Evolutionary conservation across 2,888 invertebrate genomes (phyloP).

Genomic region (Phyllotreta cruciferae): DNA sequence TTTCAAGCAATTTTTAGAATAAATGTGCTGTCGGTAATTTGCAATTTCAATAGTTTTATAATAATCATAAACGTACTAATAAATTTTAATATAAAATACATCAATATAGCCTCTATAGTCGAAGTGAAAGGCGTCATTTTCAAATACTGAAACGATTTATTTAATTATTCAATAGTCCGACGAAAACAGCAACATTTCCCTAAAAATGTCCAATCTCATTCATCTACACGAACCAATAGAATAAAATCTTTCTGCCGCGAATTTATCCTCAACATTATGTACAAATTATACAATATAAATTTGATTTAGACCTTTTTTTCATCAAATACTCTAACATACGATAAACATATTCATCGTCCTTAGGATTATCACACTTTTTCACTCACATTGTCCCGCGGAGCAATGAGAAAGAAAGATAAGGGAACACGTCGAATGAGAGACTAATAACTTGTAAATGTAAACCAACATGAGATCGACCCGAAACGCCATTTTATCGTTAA

Average conservation of each 20-base stretch:
- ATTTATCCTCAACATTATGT: conserved; percentile 51
- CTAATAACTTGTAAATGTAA: conserved; percentile 33
- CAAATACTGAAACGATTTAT: no score
- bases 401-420: conserved; percentile 36
- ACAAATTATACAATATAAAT: conserved; percentile 61
- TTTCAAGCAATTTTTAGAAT: not conserved
- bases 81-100: no score
- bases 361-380: conserved; percentile 51
- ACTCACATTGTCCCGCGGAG: conserved; percentile 48
- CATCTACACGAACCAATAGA: conserved; percentile 33
- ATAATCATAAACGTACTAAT: no score
- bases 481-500: no score
- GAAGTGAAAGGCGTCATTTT: no score
- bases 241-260: conserved; percentile 40
- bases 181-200: conserved; percentile 6
- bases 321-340: conserved; percentile 32
- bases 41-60: no score
- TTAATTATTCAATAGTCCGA: not conserved
- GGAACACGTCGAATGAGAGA: conserved; percentile 40
- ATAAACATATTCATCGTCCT: conserved; percentile 37
- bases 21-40: no score
- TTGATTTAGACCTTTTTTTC: conserved; percentile 59
- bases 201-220: not conserved
- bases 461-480: no score
- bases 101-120: no score